Conservation (phyloP, 2,113 vertebrate genomes). For the Lepus europaeus region DNA sequence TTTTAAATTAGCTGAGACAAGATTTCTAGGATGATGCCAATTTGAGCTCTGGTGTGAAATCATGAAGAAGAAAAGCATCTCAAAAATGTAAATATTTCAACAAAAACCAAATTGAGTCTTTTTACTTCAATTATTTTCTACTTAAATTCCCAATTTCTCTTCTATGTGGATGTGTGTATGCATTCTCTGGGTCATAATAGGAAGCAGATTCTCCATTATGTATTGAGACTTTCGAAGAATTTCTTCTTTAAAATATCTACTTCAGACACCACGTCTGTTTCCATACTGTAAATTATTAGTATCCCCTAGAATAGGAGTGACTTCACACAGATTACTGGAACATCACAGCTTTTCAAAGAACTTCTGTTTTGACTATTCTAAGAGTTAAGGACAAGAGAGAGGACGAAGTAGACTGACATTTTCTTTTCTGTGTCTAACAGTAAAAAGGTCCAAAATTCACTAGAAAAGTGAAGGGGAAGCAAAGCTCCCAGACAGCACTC, state of each 20-base stretch:
- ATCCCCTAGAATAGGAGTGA: background rate
- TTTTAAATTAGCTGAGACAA: slow-evolving; percentile 51
- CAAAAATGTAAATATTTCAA: slow-evolving; percentile 38
- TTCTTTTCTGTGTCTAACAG: background rate
- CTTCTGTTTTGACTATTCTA: slow-evolving; percentile 8
- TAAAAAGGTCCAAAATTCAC: background rate
- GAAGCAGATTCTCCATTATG: background rate
- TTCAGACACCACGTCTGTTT: slow-evolving; percentile 16
- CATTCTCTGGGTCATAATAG: background rate
- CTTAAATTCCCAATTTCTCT: background rate
- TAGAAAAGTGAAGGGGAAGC: background rate
- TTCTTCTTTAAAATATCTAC: slow-evolving; percentile 41
- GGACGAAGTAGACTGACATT: background rate
- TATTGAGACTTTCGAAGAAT: background rate
- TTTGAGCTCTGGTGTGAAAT: slow-evolving; percentile 24
- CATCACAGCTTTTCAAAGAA: background rate
- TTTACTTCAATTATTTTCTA: background rate
- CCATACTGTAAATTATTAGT: background rate
- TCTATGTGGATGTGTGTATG: background rate
- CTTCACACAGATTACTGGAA: background rate
- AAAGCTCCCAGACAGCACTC: background rate
- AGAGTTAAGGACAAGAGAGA: background rate
- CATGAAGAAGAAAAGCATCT: background rate
- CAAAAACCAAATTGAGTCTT: background rate
- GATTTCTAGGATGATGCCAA: background rate